Evolutionary conservation across 1,140 invertebrate species (phyloP).

Genomic region (Ips typographus): DNA sequence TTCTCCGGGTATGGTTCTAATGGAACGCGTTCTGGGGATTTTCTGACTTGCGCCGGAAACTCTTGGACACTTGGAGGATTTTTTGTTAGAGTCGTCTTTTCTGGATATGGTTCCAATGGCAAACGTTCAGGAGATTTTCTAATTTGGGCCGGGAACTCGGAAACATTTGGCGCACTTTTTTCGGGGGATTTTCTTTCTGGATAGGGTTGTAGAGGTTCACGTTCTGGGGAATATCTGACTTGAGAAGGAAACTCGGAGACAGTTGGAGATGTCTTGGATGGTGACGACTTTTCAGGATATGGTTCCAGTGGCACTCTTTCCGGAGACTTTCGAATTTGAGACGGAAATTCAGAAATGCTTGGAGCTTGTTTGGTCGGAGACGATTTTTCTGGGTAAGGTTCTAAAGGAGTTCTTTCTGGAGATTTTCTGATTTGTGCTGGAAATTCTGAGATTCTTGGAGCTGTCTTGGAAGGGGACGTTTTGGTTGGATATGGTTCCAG

Average conservation of each 20-base stretch:
- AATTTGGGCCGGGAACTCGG: constrained; percentile 45
- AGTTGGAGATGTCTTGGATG: constrained; percentile 26
- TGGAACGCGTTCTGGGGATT: constrained; percentile 36
- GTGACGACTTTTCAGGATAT: constrained; percentile 26
- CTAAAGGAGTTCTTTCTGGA: constrained; percentile 28
- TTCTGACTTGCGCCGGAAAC: constrained; percentile 37
- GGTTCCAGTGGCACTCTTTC: constrained; percentile 32
- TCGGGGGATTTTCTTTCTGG: constrained; percentile 33
- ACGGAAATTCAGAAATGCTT: constrained; percentile 37
- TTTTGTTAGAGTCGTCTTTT: constrained; percentile 30
- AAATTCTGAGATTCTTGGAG: constrained; percentile 30
- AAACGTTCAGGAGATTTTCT: constrained; percentile 39
- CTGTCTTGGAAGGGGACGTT: constrained; percentile 27
- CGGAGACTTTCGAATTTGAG: constrained; percentile 33
- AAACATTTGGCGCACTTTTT: constrained; percentile 29
- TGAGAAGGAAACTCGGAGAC: constrained; percentile 38
- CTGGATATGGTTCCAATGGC: constrained; percentile 34
- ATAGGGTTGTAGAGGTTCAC: constrained; percentile 26
- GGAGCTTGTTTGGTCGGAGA: constrained; percentile 17
- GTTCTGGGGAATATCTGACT: constrained; percentile 36
- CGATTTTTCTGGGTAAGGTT: constrained; percentile 14
- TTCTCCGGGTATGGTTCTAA: constrained; percentile 35
- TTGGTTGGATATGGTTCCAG: constrained; percentile 35
- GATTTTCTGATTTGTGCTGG: constrained; percentile 37
- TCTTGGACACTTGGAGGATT: constrained; percentile 23